Percentiles rank a stretch among this genome's conserved stretches.
phyloP scores from a whole-genome alignment of 2,113 vertebrate species.

The Sturnira hondurensis region DNA sequence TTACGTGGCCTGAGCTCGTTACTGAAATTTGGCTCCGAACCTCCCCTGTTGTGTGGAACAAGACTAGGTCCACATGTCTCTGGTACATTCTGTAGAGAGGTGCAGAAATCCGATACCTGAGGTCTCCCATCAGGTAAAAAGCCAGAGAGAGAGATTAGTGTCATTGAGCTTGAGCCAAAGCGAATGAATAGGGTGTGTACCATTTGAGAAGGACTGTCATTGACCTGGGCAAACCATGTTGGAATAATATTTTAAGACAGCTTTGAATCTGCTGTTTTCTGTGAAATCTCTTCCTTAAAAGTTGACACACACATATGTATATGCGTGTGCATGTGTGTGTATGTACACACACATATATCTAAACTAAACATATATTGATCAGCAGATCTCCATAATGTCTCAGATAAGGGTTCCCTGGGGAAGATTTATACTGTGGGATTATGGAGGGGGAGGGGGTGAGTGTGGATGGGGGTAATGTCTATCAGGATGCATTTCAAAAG shows the following conservation, averaged over 20 bases:
- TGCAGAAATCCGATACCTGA: background rate
- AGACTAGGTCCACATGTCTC: background rate
- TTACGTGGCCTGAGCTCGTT: background rate
- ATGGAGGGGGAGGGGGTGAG: no score
- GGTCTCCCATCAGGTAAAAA: background rate
- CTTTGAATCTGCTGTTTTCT: background rate
- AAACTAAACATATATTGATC: background rate
- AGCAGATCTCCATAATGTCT: background rate
- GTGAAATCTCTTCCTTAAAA: background rate
- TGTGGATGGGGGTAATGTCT: background rate
- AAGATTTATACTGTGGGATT: background rate
- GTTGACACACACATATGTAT: background rate
- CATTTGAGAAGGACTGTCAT: background rate
- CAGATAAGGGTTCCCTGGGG: background rate
- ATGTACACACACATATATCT: background rate
- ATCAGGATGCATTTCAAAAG: background rate
- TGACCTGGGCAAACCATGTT: background rate
- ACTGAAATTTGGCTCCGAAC: background rate
- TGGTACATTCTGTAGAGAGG: background rate
- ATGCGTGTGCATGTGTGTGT: no score
- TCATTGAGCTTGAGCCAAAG: background rate
- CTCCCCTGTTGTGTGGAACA: background rate
- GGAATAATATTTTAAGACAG: background rate
- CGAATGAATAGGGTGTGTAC: background rate
- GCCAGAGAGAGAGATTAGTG: background rate